Evolutionary conservation across 2,888 invertebrate species (phyloP), one percentile per base, ranked within the genome.

Genomic region (Nomada fabriciana): DNA sequence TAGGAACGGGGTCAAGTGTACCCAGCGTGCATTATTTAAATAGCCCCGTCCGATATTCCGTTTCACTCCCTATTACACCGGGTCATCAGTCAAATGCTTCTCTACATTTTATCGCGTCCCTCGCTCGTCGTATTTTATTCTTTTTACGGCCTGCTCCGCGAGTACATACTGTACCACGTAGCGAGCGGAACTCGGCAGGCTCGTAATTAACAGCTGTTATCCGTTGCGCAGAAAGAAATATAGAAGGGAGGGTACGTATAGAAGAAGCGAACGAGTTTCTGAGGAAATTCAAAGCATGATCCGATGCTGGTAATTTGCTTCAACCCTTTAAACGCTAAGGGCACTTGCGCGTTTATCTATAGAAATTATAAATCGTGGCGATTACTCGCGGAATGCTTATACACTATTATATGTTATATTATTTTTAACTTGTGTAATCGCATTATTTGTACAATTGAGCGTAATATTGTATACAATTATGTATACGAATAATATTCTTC

Each of bases 201-300:
- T 71, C 67, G 57, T 72, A 80, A 78, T 78, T 77, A 80, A 78
- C 78, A 72, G 68, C 67, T 80, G 71, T 80, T 80, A 77, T 67
- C 79, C 61, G 71, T 68, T 78, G 50, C 23, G 42, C 23, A 20
- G 67, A 43, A 72, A 77, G 67, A 78, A 80, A 72, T 77, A 78
- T 72, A 57, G 61, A 68, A 67, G 78, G 23, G 50, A 68, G 67
- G 72, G 23, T 42, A n/a, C 42, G 42, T 59, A 36, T 0, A 36
- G 20, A 36, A 36, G 50, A n/a, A 25, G 20, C 47, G 57, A 79
- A 79, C 57, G 29, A 43, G 63, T n/a, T 23, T 57, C 29, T 42
- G n/a, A n/a, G 43, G 47, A 70, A 64, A 76, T 60, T 47, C 61
- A 25, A 36, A 55, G 29, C 43, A 23, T 0, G 15, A 20, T 5